Base-by-base conservation (phyloP, 2,113 vertebrate genomes). In the Galemys pyrenaicus region DNA sequence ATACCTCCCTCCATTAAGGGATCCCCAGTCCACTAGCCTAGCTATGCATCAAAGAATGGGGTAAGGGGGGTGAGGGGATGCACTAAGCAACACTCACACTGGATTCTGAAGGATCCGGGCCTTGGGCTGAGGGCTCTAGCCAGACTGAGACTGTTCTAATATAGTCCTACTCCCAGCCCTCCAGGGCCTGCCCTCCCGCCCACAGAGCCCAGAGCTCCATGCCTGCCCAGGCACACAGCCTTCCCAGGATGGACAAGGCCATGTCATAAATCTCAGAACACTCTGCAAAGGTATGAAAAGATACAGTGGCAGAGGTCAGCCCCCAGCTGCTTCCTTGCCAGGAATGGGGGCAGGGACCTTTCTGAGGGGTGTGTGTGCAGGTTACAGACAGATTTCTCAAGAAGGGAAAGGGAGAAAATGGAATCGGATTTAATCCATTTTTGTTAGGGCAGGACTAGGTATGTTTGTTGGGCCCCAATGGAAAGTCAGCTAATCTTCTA, bases 181-280 rank as follows among this genome's bases (percentile, higher is more conserved):
- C 80, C 30, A 93, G 51, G 67, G 74, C 95, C 94, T 90, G 95
- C 93, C 94, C 80, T 94, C 93, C 92, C 89, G 10, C 96, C 93
- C 92, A 97, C 96, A 94, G 75, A 87, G 75, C 67, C 54, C 60
- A 70, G 84, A 75, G 94, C 83, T 93, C 94, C 94, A 95, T 1
- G 81, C 93, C 94, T 96, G 80, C 77, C 87, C 83, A 84, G 80
- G 92, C 83, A 97, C 95, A 97, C n/a, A 87, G 84, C 67, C 89
- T 96, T 96, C 94, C 85, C 44, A 90, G 44, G 86, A 93, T 81
- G 75, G 91, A 95, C 62, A 96, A 97, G 70, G 56, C 77, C 89
- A 73, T 58, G 37, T 94, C 84, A 94, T 95, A 96, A 97, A 89
- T 89, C 67, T 77, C 41, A 41, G 95, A 97, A 97, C 96, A 94